Base-by-base conservation (phyloP, 2,888 invertebrate genomes). In the Ormyrus pomaceus region DNA sequence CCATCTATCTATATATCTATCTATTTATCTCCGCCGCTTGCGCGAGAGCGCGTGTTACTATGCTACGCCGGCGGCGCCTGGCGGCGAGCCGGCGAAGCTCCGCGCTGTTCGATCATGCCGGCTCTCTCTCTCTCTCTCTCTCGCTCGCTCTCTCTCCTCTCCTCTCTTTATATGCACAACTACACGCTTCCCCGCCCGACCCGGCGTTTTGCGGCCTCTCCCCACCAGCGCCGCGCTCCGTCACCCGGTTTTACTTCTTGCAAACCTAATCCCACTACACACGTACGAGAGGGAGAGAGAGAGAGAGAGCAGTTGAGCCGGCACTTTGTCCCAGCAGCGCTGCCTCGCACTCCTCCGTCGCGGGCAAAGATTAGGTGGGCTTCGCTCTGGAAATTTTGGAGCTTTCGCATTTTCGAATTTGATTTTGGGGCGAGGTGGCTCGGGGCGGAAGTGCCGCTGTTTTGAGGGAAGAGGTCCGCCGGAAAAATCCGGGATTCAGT, bases 31-130 rank as follows among this genome's bases (percentile, higher is more conserved):
- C 55, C 11, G n/a, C 59, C 62, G 6, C 62, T 71, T 59, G 7
- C 84, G 69, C 46, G 9, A 80, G 83, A 82, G 83, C 86, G 84
- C 84, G 87, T 89, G 89, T 90, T 89, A 89, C 89, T 87, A 89
- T 87, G 89, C 89, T 88, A 89, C 88, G 79, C 87, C 89, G 88
- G 86, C 86, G 88, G 87, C 85, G 76, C 83, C 82, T 56, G 69
- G 9, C 58, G 83, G 55, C 56, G 55, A 77, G 68, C 72, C 79
- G 74, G 74, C 45, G 51, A 83, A 83, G 64, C 55, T 81, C n/a
- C 73, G 55, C 72, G 59, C 62, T 53, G 73, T 79, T 82, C 82
- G 73, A 83, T 84, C 82, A 83, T 82, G 83, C 82, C 82, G 82
- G 78, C 74, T 51, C 70, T 19, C 46, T 68, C 50, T 73, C 74